Conservation (phyloP, 2,113 vertebrate genomes). For the Tetrax tetrax region DNA sequence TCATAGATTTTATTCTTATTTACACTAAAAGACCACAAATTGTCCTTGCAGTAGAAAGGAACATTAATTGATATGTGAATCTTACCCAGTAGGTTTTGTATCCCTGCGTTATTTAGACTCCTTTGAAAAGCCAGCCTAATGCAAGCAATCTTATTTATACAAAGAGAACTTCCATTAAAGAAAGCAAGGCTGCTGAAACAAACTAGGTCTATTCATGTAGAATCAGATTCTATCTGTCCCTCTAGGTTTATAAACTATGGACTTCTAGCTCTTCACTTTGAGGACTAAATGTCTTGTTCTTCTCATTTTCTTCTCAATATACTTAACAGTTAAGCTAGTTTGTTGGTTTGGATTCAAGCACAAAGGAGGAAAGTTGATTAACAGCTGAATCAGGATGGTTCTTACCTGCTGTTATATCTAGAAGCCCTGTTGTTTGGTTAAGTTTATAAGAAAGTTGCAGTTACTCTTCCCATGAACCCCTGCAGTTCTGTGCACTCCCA, state of each 20-base stretch:
- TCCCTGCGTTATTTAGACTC: neutral
- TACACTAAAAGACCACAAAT: neutral
- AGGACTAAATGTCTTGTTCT: neutral
- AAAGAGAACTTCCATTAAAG: neutral
- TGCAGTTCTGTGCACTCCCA: neutral
- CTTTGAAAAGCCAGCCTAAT: constrained; percentile 17
- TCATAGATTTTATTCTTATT: constrained; percentile 27
- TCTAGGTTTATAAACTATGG: neutral
- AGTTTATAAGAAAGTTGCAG: neutral
- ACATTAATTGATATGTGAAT: neutral
- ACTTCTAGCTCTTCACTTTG: neutral
- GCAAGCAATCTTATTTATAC: neutral
- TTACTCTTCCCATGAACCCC: neutral
- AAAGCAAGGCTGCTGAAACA: neutral
- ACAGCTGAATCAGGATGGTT: neutral
- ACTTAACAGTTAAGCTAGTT: neutral
- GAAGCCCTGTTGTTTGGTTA: neutral
- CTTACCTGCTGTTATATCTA: neutral
- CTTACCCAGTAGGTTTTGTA: neutral
- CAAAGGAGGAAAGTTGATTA: neutral
- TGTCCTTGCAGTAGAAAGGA: neutral
- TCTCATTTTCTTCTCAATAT: neutral
- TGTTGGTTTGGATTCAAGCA: neutral
- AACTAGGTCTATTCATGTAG: neutral
- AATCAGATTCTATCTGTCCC: neutral